Evolutionary conservation across 2,113 vertebrate species (phyloP).

Genomic region (Macquaria ambigua): DNA sequence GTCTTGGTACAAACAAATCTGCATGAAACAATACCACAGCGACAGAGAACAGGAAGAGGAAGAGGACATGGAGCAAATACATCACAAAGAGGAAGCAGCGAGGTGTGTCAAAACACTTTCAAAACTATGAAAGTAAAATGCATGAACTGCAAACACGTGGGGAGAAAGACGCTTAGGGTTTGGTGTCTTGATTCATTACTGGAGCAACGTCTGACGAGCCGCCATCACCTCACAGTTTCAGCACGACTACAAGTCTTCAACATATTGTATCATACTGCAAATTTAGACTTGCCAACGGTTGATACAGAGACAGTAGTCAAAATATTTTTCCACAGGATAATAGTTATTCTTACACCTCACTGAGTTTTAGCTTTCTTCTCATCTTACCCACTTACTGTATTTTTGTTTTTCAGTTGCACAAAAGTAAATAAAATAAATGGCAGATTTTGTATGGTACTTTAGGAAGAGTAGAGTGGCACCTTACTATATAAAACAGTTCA

Average conservation of each 20-base stretch:
- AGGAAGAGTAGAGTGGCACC: neutral
- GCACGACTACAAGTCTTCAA: neutral
- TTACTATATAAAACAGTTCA: neutral
- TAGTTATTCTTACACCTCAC: neutral
- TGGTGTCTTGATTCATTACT: conserved; percentile 27
- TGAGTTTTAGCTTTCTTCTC: neutral
- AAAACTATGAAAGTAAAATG: conserved; percentile 5
- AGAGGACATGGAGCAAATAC: conserved; percentile 34
- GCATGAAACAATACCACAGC: conserved; percentile 28
- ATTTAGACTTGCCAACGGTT: neutral
- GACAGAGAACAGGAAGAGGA: conserved; percentile 52
- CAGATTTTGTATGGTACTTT: neutral
- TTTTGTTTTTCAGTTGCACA: neutral
- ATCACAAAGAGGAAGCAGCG: conserved; percentile 30
- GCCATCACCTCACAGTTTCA: conserved; percentile 28
- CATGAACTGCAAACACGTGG: conserved; percentile 5
- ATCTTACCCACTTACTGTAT: neutral
- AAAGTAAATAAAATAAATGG: neutral
- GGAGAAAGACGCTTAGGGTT: conserved; percentile 14
- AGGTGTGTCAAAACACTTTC: conserved; percentile 16
- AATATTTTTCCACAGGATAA: neutral
- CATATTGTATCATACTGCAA: neutral
- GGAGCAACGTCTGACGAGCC: neutral
- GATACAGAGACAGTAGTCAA: neutral
- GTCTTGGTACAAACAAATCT: conserved; percentile 12